phyloP scores from a whole-genome alignment of 2,113 vertebrate genomes.

The Romanogobio albipinnatus region DNA sequence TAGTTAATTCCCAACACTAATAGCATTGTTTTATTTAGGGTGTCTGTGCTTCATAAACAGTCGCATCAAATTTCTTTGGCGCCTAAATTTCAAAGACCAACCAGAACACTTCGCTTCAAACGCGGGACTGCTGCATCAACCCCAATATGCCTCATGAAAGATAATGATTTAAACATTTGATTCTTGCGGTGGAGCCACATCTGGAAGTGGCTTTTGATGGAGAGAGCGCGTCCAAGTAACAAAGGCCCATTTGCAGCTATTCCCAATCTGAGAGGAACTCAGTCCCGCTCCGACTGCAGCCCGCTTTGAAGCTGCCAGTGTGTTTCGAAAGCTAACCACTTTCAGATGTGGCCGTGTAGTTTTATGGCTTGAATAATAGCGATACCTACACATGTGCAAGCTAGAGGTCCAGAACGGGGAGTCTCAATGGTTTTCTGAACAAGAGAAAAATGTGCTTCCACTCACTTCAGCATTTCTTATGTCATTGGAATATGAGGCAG shows the following conservation, averaged over 20 bases:
- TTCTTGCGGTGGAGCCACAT: constrained; percentile 54
- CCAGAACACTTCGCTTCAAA: not conserved
- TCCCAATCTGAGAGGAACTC: constrained; percentile 66
- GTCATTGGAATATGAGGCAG: not conserved
- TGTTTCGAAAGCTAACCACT: constrained; percentile 79
- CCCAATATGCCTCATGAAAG: constrained; percentile 1
- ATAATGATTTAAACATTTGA: constrained; percentile 25
- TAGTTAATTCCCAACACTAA: not conserved
- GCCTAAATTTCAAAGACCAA: constrained; percentile 5
- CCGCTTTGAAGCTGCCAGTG: constrained; percentile 76
- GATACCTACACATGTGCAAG: constrained; percentile 76
- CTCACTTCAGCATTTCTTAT: constrained; percentile 30
- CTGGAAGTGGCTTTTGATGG: constrained; percentile 63
- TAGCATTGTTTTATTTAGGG: not conserved
- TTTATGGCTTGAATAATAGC: constrained; percentile 79
- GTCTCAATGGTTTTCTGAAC: constrained; percentile 43
- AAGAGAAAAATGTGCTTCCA: constrained; percentile 19
- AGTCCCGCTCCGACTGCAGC: constrained; percentile 66
- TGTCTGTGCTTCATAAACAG: not conserved
- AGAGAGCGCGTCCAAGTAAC: constrained; percentile 64
- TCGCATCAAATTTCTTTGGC: not conserved
- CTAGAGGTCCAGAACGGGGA: constrained; percentile 73
- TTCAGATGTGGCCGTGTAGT: constrained; percentile 79
- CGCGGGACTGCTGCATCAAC: not conserved
- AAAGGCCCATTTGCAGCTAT: constrained; percentile 66